Evolutionary conservation across 2,888 invertebrate genomes (phyloP).

Genomic region (Globia sparganii): DNA sequence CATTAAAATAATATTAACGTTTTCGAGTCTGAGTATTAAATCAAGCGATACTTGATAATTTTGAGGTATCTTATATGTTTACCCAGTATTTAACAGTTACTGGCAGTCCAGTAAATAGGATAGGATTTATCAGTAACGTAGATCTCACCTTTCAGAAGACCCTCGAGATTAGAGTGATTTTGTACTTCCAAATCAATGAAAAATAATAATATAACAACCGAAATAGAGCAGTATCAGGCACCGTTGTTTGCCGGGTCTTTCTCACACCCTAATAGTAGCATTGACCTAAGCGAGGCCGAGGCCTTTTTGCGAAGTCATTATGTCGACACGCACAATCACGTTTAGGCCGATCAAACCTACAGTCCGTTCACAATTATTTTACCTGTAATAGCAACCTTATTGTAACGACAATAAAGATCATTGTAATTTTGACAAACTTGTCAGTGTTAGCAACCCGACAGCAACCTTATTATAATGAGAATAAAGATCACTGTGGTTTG

Average conservation of each 20-base stretch:
- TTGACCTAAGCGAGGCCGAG: slow-evolving; percentile 25
- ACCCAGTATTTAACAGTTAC: neutral
- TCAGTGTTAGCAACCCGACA: neutral
- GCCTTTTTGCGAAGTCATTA: slow-evolving; percentile 6
- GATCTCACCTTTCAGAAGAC: neutral
- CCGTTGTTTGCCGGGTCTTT: neutral
- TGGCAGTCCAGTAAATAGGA: neutral
- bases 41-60: neutral
- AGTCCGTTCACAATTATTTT: neutral
- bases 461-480: neutral
- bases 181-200: neutral
- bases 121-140: neutral
- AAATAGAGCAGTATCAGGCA: neutral
- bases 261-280: slow-evolving; percentile 2
- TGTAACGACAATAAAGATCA: neutral
- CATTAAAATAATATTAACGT: neutral
- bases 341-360: slow-evolving; percentile 4
- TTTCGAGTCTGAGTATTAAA: neutral
- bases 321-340: slow-evolving; percentile 33
- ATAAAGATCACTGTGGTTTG: neutral
- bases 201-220: neutral
- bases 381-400: neutral
- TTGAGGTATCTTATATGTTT: neutral
- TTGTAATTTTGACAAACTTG: neutral
- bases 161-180: neutral